Base-by-base conservation (phyloP, 2,888 invertebrate species). In the Brenthis daphne region DNA sequence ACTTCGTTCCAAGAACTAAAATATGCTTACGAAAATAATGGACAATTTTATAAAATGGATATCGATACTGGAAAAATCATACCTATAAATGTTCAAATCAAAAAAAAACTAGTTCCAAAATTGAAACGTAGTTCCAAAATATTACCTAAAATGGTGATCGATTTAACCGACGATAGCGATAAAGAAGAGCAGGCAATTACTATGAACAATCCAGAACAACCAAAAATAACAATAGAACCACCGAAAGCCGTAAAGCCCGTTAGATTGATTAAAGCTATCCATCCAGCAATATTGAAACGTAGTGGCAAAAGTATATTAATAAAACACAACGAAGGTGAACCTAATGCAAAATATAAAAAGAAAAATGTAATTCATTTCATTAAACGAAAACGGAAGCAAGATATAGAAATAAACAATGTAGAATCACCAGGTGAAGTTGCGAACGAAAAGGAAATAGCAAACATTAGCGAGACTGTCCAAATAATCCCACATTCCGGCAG, bases 81-180 rank as follows among this genome's bases (percentile, higher is more conserved):
- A n/a, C 80, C 83, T 6, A 86, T 92, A 70, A 88, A 84, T 72
- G 85, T 92, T 6, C 82, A 82, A 67, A 82, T 91, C 68, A 87
- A 86, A 75, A 84, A 75, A 13, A 8, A 74, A 71, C 55, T 5
- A 4, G 56, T 24, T 48, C 50, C 58, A 60, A 37, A 48, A 56
- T 8, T 3, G 33, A 48, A 24, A n/a, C 29, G 53, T 53, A 20
- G 20, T 20, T 20, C 20, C 20, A 20, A 20, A 20, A 5, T 37
- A 66, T 37, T 8, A 1, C 13, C 53, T 51, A 68, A 69, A 16
- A 47, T 74, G 8, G 77, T 85, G 1, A 86, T 90, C 13, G 90
- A 91, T 75, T 80, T 91, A 63, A 91, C 89, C 14, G 84, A 86
- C 43, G 89, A 89, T 13, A 79, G 78, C 2, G 76, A 75, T 20